Evolutionary conservation across 2,797 vertebrate genomes (phyloP).

Genomic region (Passerculus sandwichensis): DNA sequence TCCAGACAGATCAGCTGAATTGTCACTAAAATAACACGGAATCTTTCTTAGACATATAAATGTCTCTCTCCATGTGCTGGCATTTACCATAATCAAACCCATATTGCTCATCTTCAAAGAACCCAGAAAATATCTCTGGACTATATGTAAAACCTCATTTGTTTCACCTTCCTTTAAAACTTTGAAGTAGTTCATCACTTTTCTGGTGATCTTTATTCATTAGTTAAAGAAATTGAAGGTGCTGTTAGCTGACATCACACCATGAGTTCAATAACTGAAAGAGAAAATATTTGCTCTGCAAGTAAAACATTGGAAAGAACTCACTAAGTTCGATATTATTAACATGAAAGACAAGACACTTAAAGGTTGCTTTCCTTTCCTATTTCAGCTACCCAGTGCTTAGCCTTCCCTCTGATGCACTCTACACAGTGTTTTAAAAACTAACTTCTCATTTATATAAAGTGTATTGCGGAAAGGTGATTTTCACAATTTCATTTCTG

Average conservation of each 20-base stretch:
- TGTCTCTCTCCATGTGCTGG: not conserved
- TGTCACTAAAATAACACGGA: not conserved
- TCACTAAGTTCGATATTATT: conserved; percentile 66
- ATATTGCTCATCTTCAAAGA: not conserved
- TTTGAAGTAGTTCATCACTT: conserved; percentile 48
- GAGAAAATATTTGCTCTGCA: conserved; percentile 69
- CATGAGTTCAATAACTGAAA: conserved; percentile 56
- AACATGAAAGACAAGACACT: conserved; percentile 64
- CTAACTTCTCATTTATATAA: not conserved
- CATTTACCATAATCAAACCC: not conserved
- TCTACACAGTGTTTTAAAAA: not conserved
- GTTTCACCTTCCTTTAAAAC: conserved; percentile 16
- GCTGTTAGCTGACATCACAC: conserved; percentile 54
- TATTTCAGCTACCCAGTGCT: not conserved
- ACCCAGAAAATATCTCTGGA: not conserved
- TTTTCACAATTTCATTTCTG: not conserved
- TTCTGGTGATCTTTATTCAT: conserved; percentile 50
- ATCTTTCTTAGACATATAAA: not conserved
- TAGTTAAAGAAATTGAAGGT: conserved; percentile 37
- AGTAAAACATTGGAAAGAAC: conserved; percentile 65
- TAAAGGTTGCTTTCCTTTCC: conserved; percentile 56
- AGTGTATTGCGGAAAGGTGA: not conserved
- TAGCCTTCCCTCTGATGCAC: not conserved
- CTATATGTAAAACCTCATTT: not conserved
- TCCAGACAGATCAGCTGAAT: not conserved